Base-by-base conservation (phyloP, 2,888 invertebrate species). In the Lasioglossum lativentre region DNA sequence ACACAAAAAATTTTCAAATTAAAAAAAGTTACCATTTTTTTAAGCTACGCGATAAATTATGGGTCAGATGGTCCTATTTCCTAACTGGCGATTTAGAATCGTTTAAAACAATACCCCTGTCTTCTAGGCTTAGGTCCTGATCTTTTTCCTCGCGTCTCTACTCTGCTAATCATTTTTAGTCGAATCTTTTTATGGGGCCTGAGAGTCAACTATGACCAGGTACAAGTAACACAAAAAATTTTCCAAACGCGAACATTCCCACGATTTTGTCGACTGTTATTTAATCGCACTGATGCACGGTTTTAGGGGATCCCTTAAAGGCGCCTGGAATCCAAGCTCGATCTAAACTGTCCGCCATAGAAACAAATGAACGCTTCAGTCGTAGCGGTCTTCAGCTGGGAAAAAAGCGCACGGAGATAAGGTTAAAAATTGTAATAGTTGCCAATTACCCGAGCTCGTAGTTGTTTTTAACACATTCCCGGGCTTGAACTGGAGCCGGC, bases 361-460 rank as follows among this genome's bases (percentile, higher is more conserved):
- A 71, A 71, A 42, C 14, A 42, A 71, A 71, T 23, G 40, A 42
- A 71, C 38, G 70, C 23, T 70, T 23, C 23, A 40, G 40, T 10
- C 23, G 34, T 42, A 10, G 14, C 42, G 19, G 40, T 19, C 34
- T 12, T 38, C 68, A 19, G 38, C n/a, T 1, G 34, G 4, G 38
- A 27, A 16, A n/a, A 63, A 63, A 30, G 63, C 63, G 16, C 6
- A 38, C 4, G n/a, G 6, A 38, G 23, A 38, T 19, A 27, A 40
- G n/a, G 72, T n/a, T 56, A 47, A 52, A 73, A 78, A 73, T 66
- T 68, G 47, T 34, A 42, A 30, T 56, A 12, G n/a, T 40, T 45
- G 52, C 63, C 75, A 83, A 83, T 81, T 76, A 81, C 42, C 19
- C 42, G 52, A 14, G 19, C 52, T 27, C n/a, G n/a, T 45, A 70